Conservation (phyloP, 2,113 vertebrate genomes). For the Scomber japonicus region DNA sequence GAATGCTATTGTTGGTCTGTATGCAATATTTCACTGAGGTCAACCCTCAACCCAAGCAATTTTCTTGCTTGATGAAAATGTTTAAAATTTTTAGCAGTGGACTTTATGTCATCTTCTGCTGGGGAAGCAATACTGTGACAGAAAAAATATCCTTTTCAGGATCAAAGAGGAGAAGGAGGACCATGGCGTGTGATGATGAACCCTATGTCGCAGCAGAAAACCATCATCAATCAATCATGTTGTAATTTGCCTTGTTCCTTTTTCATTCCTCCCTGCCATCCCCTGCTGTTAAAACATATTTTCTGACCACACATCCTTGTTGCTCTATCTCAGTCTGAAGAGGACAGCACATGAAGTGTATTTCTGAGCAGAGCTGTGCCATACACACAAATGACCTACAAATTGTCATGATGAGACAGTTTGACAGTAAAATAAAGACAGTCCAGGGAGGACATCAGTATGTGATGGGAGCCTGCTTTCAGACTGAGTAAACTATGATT, state of each 20-base stretch:
- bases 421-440: neutral
- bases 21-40: neutral
- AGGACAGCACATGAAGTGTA: neutral
- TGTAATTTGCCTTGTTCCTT: neutral
- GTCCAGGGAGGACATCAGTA: neutral
- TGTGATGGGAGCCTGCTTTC: neutral
- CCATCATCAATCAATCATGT: neutral
- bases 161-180: neutral
- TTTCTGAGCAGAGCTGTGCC: no score
- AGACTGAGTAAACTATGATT: neutral
- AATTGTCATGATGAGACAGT: no score
- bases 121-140: neutral
- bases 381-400: no score
- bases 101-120: neutral
- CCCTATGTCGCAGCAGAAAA: neutral
- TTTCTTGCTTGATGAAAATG: neutral
- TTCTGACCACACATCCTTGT: neutral
- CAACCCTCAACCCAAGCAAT: no score
- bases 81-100: neutral
- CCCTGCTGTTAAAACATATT: conserved; percentile 21
- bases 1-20: neutral
- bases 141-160: conserved; percentile 11
- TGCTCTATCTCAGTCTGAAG: neutral
- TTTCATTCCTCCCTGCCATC: neutral
- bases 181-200: conserved; percentile 10